Base-by-base conservation (phyloP, 1,140 invertebrate species). In the Drosophila erecta region DNA sequence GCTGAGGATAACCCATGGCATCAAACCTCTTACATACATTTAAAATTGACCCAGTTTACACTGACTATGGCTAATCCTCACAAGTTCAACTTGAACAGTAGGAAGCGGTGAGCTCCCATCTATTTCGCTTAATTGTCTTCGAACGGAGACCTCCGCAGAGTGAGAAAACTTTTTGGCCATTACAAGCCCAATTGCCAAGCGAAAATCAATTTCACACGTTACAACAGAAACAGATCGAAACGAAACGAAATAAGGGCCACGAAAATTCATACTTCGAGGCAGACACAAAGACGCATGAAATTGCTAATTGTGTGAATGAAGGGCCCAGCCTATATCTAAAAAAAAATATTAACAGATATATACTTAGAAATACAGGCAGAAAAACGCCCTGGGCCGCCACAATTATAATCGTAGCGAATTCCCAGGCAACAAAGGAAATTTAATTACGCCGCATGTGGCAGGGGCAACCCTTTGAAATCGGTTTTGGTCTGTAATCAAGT, bases 391-490 rank as follows among this genome's bases (percentile, higher is more conserved):
- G 62, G 81, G 81, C 81, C 14, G 66, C 76, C 65, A 74, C 79
- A 84, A 89, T 89, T 89, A 87, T 84, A 87, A 77, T 89, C 84
- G 84, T 84, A 87, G 84, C 84, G 67, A 87, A 87, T 89, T 87
- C 76, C 75, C 66, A 89, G 66, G 62, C 72, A 83, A 89, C 80
- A 89, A 89, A 89, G 73, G 59, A 80, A 89, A 89, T 90, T 89
- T 89, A 89, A 89, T 89, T 89, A 89, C 80, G 62, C 84, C 79
- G 57, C 84, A 89, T 89, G 84, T 74, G 84, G 84, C 72, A 57
- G 51, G 37, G 50, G 47, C 20, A 76, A 65, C 81, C 84, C 79
- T 86, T 83, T 76, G 55, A 85, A 85, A 80, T 71, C 65, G 47
- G 50, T 56, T 76, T 79, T 79, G 65, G 54, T 67, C 65, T 72